A percentile compares a stretch with the other conserved stretches of the same genome.
phyloP scores from a whole-genome alignment of 2,797 vertebrate species.

The Notoglanidium macrostoma region DNA sequence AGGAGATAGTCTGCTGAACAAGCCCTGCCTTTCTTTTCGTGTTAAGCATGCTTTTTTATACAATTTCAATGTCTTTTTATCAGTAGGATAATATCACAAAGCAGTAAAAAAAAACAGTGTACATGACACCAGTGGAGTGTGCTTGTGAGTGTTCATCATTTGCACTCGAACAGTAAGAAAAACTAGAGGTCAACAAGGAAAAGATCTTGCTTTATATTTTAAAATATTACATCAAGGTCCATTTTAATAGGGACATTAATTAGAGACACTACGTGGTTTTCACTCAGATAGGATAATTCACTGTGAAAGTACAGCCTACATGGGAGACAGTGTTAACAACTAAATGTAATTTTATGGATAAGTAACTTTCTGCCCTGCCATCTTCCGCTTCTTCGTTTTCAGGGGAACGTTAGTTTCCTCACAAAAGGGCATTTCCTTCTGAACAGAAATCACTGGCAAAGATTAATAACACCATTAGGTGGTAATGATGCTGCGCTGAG shows the following conservation, averaged over 20 bases:
- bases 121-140: constrained; percentile 10
- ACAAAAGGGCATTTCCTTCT: constrained; percentile 71
- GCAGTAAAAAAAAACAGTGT: constrained; percentile 32
- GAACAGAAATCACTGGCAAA: constrained; percentile 79
- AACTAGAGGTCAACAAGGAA: constrained; percentile 10
- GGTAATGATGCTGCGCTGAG: constrained; percentile 80
- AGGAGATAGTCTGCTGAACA: not conserved
- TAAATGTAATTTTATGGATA: constrained; percentile 59
- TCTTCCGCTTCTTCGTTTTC: constrained; percentile 45
- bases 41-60: constrained; percentile 70
- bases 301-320: constrained; percentile 62
- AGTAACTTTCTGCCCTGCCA: constrained; percentile 50
- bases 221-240: constrained; percentile 24
- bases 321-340: constrained; percentile 55
- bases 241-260: constrained; percentile 52
- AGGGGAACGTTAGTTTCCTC: constrained; percentile 62
- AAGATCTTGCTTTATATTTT: constrained; percentile 1
- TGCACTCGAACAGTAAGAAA: not conserved
- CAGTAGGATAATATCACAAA: constrained; percentile 45
- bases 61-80: constrained; percentile 73
- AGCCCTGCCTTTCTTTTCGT: not conserved
- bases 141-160: constrained; percentile 7
- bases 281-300: constrained; percentile 64
- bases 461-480: constrained; percentile 83
- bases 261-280: constrained; percentile 60